Evolutionary conservation across 2,888 invertebrate species (phyloP), one percentile per base, ranked within the genome.

Genomic region (Apomyelois bistriatella): DNA sequence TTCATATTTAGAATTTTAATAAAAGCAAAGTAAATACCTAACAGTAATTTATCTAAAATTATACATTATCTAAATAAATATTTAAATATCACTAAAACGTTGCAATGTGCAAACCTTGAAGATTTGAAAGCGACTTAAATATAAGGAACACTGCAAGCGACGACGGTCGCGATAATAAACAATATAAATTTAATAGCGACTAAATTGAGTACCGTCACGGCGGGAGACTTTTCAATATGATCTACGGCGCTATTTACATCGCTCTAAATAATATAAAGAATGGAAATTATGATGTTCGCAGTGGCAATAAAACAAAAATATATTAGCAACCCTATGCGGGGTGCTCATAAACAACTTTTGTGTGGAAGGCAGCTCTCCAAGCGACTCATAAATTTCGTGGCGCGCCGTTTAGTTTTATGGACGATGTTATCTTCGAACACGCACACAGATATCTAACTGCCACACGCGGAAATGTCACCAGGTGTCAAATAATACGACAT

Each of bases 321-420:
- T 72, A 80, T 77, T 76, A 76, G 79, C 77, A 87, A 70, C 89
- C 89, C 89, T 87, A 78, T 62, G 67, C 67, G 71, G 64, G 70
- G 65, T 61, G 56, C 80, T 74, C 74, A 86, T 89, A 89, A 88
- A 90, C 86, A 84, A 88, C 80, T 82, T 86, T 85, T 84, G 87
- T 85, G 85, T 85, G 81, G 88, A 89, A 87, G 86, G 87, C 86
- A 85, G 79, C 81, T 80, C 79, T 74, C 73, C 62, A 71, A 76
- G 72, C 77, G 85, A 85, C 86, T 86, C 87, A 89, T 89, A 89
- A 88, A 88, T 87, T 85, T 82, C 72, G 74, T 79, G 70, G 81
- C 83, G 83, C 81, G 82, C 80, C 84, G 80, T 83, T 87, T 85
- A 84, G 85, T 85, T 86, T 84, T 85, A 84, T 82, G 79, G 74